Evolutionary conservation across 1,140 invertebrate species (phyloP).

Genomic region (Coenobita brevimanus): DNA sequence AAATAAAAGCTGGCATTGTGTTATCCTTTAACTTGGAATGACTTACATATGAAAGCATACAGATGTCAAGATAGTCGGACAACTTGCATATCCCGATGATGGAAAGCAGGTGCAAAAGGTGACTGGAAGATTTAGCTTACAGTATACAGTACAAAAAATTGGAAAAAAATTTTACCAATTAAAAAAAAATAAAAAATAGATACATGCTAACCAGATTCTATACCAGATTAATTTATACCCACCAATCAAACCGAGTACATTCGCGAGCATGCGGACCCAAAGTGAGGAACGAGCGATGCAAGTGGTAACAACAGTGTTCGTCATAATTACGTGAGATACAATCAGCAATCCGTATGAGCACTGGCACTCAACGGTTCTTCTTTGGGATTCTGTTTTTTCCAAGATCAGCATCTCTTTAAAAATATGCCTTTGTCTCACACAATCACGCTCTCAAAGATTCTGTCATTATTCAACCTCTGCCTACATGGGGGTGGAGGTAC

Average conservation of each 20-base stretch:
- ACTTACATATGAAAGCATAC: conserved; percentile 67
- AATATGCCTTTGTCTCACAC: no score
- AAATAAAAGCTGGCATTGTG: conserved; percentile 42
- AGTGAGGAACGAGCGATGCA: conserved; percentile 57
- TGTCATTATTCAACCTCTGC: conserved; percentile 10
- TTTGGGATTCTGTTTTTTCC: no score
- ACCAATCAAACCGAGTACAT: neutral
- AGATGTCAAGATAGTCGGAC: conserved; percentile 55
- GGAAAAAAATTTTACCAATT: neutral
- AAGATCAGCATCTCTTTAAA: no score
- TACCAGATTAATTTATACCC: no score
- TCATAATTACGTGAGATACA: neutral
- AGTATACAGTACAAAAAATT: conserved; percentile 41
- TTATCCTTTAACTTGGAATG: conserved; percentile 67
- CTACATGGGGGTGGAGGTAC: neutral
- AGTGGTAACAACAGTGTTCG: conserved; percentile 49
- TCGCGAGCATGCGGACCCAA: conserved; percentile 49
- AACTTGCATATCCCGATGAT: conserved; percentile 63
- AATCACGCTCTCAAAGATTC: neutral
- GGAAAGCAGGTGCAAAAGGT: conserved; percentile 58
- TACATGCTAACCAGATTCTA: conserved; percentile 44
- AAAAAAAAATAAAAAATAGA: no score
- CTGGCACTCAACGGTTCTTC: no score
- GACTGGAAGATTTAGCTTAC: conserved; percentile 50
- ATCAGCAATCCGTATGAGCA: no score